These are phyloP conservation scores for Allolobophora icterica DNA, from an alignment of 2,888 invertebrate species.

Conservation along the genomic window DNA sequence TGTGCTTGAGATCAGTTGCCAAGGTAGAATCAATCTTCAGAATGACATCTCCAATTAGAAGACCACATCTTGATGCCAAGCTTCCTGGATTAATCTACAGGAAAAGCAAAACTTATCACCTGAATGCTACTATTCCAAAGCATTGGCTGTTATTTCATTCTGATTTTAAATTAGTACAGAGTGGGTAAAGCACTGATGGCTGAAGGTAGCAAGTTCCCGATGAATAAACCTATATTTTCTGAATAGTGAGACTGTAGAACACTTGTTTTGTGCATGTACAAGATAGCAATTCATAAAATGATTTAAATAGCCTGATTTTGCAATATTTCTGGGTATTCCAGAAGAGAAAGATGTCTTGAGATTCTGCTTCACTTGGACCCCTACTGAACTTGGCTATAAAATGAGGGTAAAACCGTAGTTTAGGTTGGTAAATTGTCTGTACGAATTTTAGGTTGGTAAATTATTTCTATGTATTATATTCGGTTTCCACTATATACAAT, in stretches of 20 bases:
- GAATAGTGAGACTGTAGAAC: not conserved
- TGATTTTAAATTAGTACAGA: not conserved
- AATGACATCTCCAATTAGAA: conserved; percentile 63
- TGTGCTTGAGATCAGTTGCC: conserved; percentile 58
- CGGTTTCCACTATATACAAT: too few relatives aligned
- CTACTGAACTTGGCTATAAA: too few relatives aligned
- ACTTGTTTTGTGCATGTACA: not conserved
- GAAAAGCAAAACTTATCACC: conserved; percentile 14
- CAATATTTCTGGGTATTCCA: too few relatives aligned
- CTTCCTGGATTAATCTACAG: conserved; percentile 63
- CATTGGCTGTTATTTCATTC: not conserved
- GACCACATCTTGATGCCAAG: conserved; percentile 63
- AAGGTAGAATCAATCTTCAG: conserved; percentile 58
- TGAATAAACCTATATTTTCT: not conserved
- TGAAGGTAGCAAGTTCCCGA: not conserved
- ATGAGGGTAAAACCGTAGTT: too few relatives aligned
- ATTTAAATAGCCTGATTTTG: too few relatives aligned
- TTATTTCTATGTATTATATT: too few relatives aligned
- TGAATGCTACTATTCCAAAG: not conserved
- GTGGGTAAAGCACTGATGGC: not conserved
- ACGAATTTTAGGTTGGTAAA: too few relatives aligned
- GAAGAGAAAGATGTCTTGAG: too few relatives aligned
- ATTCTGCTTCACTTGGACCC: too few relatives aligned
- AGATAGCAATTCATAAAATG: not conserved
- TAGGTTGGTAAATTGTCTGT: too few relatives aligned